phyloP scores from a whole-genome alignment of 92 coral and sea anemone species.

The Palythoa grandiflora region DNA sequence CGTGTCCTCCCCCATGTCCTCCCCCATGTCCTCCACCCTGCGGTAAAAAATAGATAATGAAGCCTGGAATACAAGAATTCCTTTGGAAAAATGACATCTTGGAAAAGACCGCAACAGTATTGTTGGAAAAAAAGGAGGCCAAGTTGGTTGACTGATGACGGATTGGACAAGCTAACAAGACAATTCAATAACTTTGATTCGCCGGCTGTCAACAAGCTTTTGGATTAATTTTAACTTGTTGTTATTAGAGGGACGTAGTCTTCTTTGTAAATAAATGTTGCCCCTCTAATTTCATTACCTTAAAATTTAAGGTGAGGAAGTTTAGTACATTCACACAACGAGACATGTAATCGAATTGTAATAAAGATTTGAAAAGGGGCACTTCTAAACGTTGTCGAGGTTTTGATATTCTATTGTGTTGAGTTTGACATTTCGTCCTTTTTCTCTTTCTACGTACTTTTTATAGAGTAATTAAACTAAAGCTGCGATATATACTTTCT shows the following conservation, averaged over 20 bases:
- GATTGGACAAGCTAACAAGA: slow-evolving; percentile 3
- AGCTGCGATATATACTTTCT: too few relatives aligned
- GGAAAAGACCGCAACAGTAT: slow-evolving; percentile 16
- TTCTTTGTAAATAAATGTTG: slow-evolving; percentile 73
- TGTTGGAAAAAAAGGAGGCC: slow-evolving; percentile 10
- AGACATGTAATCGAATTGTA: slow-evolving; percentile 22
- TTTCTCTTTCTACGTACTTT: too few relatives aligned
- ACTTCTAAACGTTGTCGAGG: slow-evolving; percentile 8
- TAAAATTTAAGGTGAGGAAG: background rate
- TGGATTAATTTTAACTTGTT: slow-evolving; percentile 1
- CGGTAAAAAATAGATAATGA: background rate
- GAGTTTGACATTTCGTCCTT: too few relatives aligned
- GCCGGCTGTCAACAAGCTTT: slow-evolving; percentile 18
- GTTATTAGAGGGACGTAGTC: slow-evolving; percentile 6
- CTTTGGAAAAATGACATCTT: slow-evolving; percentile 33
- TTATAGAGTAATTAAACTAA: too few relatives aligned
- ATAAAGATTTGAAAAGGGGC: slow-evolving; percentile 45
- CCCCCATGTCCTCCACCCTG: slow-evolving; percentile 46
- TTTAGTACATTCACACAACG: background rate
- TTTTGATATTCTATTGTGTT: background rate
- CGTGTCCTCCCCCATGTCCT: slow-evolving; percentile 70
- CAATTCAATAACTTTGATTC: slow-evolving; percentile 3
- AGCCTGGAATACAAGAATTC: slow-evolving; percentile 27
- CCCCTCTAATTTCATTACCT: slow-evolving; percentile 33
- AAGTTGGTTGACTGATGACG: slow-evolving; percentile 46